Evolutionary conservation across 2,113 vertebrate genomes (phyloP), one percentile per base, ranked within the genome.

Genomic region (Eulacestoma nigropectus): DNA sequence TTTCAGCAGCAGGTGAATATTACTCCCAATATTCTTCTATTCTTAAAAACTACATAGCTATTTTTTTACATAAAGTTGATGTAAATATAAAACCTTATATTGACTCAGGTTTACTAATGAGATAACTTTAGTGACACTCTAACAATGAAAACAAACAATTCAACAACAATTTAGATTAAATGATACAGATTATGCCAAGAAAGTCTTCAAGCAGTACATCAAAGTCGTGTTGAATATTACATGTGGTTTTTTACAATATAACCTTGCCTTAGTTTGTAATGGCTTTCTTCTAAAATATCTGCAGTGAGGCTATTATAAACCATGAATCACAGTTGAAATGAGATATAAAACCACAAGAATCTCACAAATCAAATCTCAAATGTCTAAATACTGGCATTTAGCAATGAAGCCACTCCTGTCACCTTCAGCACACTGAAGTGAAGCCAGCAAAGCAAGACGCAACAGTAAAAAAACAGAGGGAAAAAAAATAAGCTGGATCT

Each of bases 1-100:
- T 94, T 89, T 87, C 88, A 93, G 62, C 62, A 92, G 68, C 64
- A 82, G 73, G 37, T 68, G 75, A 90, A 92, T 70, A 44, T 87
- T 92, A 11, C 41, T 86, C 52, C 29, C 35, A 35, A 35, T 64
- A 78, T 13, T 27, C 33, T 74, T 93, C 72, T 81, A 16, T 88
- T 49, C 44, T 94, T 82, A 87, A 86, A 92, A 92, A 41, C 13
- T 15, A 19, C 32, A 84, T 37, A 46, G 35, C 11, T 74, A 18
- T 62, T 91, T 85, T 88, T 88, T 87, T n/a, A 72, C 7, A 6
- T 42, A 9, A 81, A 47, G 6, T 64, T 84, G 65, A 57, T 81
- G 56, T 62, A 95, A 90, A 93, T 72, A 64, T 17, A 41, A 86
- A 95, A 68, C 35, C 12, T 52, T 77, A 77, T 55, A 77, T 72